A percentile compares a stretch with the other conserved stretches of the same genome.
Evolutionary conservation across 2,888 invertebrate species (phyloP).

Genomic region (Phragmatobia fuliginosa): DNA sequence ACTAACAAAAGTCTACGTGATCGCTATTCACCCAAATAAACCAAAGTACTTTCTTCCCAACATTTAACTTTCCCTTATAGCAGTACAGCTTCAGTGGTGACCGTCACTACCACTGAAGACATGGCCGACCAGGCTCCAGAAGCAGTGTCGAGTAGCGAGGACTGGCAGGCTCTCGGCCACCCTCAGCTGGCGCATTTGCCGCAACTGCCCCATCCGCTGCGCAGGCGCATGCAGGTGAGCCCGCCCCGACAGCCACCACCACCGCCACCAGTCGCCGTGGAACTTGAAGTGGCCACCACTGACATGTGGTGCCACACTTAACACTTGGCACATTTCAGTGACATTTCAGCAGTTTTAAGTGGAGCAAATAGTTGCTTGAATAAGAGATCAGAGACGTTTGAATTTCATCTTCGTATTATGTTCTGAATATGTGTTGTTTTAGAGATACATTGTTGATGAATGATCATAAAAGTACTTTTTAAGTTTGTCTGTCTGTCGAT

Average conservation of each 20-base stretch:
- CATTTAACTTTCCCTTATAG: neutral
- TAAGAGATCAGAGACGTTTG: neutral
- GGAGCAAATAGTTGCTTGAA: neutral
- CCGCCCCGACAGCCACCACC: conserved; percentile 53
- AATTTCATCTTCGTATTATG: neutral
- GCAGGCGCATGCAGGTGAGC: conserved; percentile 66
- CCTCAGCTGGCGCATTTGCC: conserved; percentile 44
- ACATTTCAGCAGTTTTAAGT: neutral
- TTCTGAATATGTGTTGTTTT: neutral
- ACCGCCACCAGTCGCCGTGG: conserved; percentile 75
- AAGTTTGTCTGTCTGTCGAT: neutral
- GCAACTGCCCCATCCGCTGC: conserved; percentile 52
- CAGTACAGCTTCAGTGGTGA: conserved; percentile 71
- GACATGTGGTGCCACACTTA: conserved; percentile 73
- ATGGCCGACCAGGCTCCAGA: conserved; percentile 47
- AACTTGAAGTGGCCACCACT: conserved; percentile 80
- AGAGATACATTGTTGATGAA: neutral
- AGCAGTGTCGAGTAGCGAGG: conserved; percentile 48
- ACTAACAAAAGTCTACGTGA: neutral
- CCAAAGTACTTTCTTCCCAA: neutral
- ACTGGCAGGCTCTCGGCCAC: conserved; percentile 47
- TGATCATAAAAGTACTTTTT: neutral
- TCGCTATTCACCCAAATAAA: neutral
- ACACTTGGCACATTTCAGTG: neutral
- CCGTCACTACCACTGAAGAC: conserved; percentile 52